Base-by-base conservation (phyloP, 2,888 invertebrate genomes). In the Dasypolia templi region DNA sequence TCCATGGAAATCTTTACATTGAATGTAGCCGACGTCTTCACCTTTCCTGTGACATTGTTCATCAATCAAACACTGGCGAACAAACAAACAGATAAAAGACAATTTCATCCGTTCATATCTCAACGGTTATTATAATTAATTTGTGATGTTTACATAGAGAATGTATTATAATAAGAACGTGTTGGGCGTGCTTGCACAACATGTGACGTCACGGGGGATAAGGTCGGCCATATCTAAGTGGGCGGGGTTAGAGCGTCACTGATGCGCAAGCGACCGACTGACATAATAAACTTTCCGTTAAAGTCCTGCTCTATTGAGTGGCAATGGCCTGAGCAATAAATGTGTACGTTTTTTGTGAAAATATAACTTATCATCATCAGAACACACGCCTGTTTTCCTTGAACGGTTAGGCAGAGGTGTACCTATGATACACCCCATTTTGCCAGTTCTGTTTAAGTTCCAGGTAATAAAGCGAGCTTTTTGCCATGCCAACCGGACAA, bases 141-240 rank as follows among this genome's bases (percentile, higher is more conserved):
- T 53, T 2, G n/a, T 29, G 12, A 44, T 67, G 32, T 80, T 62
- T 79, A 58, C 17, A 35, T 19, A 2, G 46, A n/a, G 1, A 46
- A 67, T 46, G 9, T 55, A 55, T 55, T 35, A 66, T 19, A 26
- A 32, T 17, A 63, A 3, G 12, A 58, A 44, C 46, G 1, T 42
- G n/a, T 11, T 19, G 11, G 35, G 22, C 32, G 29, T 62, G 32
- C 61, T 75, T 53, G 64, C 61, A 66, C 49, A 67, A 68, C 55
- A 73, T n/a, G 44, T 44, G 39, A 74, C 77, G 66, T 77, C 68
- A 69, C 61, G 17, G 46, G 63, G 53, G 46, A 69, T 69, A 66
- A 77, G 82, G 79, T 74, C 79, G 14, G 26, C 49, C 70, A 29
- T 85, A 84, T 85, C 79, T 69, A 61, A 82, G 85, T 79, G 85